Evolutionary conservation across 2,113 vertebrate genomes (phyloP), one percentile per base, ranked within the genome.

Genomic region (Trinectes maculatus): DNA sequence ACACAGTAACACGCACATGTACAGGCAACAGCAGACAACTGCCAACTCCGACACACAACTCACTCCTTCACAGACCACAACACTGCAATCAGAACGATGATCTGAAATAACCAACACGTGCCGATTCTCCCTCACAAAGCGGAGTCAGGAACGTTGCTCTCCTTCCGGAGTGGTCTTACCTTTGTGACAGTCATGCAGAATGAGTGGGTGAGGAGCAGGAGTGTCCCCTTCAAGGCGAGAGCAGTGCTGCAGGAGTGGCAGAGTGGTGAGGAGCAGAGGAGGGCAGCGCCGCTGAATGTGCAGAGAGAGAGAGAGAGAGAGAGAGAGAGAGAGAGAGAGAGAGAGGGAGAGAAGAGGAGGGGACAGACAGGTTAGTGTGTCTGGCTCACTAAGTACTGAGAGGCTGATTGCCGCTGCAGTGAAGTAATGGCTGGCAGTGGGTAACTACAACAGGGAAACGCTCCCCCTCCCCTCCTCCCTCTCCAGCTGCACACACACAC

Each of bases 101-200:
- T 25, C 36, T 60, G 1, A 31, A 54, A 57, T 64, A 42, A 71
- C 59, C 60, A 68, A 46, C 22, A 42, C 29, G 1, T n/a, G 19
- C 18, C 5, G 16, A 37, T 34, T 2, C 44, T 15, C 44, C 21
- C 9, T 2, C 5, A 10, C n/a, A 48, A n/a, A n/a, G n/a, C n/a
- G n/a, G n/a, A n/a, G n/a, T n/a, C n/a, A n/a, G n/a, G n/a, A n/a
- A n/a, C n/a, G n/a, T n/a, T 61, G 36, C 5, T 19, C 7, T 18
- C 61, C 8, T 24, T 25, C 28, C 21, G 21, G 21, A 51, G 51
- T 28, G 12, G 22, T 28, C 94, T 92, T 95, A 96, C 95, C 95
- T 96, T 94, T 91, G 95, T 94, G 94, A 95, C 94, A 93, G 94
- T 95, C 95, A 96, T 96, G 94, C 95, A 96, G 95, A 91, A 91